Conservation (phyloP, 2,888 invertebrate genomes). For the Drosophila acutilabella region DNA sequence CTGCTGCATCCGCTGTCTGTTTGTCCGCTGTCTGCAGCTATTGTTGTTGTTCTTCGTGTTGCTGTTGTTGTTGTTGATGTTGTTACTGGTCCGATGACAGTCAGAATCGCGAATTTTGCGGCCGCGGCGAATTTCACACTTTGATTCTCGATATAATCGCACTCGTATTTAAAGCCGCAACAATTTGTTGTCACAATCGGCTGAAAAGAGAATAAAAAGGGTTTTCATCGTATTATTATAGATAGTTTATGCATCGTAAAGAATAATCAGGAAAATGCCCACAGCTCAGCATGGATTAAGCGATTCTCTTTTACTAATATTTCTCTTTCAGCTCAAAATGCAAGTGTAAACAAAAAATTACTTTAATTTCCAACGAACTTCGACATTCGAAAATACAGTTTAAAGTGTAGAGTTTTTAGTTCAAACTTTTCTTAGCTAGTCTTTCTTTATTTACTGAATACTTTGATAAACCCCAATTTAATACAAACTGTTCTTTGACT, state of each 20-base stretch:
- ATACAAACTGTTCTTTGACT: not conserved
- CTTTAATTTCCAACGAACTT: too few species aligned
- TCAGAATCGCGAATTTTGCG: constrained; percentile 46
- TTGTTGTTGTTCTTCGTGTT: constrained; percentile 32
- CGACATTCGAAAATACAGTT: too few species aligned
- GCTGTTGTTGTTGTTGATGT: constrained; percentile 30
- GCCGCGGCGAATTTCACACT: constrained; percentile 61
- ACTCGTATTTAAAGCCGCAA: constrained; percentile 56
- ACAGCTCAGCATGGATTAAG: constrained; percentile 14
- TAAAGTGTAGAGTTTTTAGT: too few species aligned
- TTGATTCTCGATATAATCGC: constrained; percentile 54
- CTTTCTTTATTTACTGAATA: too few species aligned
- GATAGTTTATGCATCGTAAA: constrained; percentile 34
- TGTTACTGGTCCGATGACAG: constrained; percentile 46
- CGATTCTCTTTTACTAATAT: not conserved
- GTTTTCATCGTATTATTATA: constrained; percentile 35
- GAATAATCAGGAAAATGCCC: constrained; percentile 25
- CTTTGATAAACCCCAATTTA: not conserved
- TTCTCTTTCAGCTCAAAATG: not conserved
- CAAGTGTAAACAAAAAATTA: not conserved
- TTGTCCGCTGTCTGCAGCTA: constrained; percentile 19
- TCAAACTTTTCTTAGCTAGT: too few species aligned
- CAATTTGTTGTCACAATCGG: constrained; percentile 47
- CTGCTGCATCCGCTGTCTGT: constrained; percentile 47
- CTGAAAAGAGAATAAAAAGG: constrained; percentile 51